Conservation (phyloP, 2,113 vertebrate species). For the Fulmarus glacialis region DNA sequence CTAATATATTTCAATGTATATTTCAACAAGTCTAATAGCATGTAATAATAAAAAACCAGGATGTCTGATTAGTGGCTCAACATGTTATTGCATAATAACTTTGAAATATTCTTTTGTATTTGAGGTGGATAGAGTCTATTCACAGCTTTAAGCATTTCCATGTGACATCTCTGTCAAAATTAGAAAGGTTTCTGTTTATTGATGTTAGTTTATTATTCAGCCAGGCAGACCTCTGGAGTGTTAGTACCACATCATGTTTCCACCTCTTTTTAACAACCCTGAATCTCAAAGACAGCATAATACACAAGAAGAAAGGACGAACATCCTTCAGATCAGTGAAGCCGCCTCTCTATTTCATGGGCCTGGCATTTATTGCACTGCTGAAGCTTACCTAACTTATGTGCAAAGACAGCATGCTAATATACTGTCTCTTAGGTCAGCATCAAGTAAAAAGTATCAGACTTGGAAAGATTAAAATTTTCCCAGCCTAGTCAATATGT, state of each 20-base stretch:
- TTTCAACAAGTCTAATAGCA: background rate
- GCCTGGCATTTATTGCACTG: background rate
- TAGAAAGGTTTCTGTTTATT: background rate
- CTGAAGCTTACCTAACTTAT: background rate
- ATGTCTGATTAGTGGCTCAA: background rate
- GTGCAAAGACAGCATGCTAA: background rate
- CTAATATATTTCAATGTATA: background rate
- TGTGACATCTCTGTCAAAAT: background rate
- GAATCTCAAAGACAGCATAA: background rate
- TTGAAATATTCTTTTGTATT: background rate
- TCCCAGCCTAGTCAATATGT: background rate
- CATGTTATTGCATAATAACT: background rate
- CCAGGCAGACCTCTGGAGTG: background rate
- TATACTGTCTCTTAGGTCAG: background rate
- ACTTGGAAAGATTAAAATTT: background rate
- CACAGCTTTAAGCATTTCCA: background rate
- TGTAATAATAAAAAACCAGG: background rate
- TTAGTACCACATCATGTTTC: background rate
- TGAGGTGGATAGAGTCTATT: background rate
- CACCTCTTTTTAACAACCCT: background rate
- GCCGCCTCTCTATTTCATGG: background rate
- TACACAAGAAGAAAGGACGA: background rate
- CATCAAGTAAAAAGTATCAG: background rate
- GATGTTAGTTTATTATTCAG: background rate
- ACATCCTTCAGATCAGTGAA: background rate